Percentiles rank a stretch among this genome's conserved stretches.
These are phyloP conservation scores for Halictus quadricinctus DNA, from an alignment of 2,888 invertebrate genomes.

Conservation along the genomic window DNA sequence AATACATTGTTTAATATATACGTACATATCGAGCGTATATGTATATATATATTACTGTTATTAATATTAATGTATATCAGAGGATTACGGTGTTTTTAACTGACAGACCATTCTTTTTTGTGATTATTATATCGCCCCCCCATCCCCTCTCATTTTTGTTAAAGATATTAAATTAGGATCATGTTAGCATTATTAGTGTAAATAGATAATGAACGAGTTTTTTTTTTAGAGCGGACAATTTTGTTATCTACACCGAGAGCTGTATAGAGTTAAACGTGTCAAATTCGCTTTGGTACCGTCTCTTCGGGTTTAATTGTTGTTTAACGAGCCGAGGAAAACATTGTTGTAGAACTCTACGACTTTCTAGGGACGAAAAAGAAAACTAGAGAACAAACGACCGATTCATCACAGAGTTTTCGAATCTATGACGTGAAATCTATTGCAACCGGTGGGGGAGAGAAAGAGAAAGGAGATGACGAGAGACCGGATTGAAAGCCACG, in stretches of 20 bases:
- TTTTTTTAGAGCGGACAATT: conserved; percentile 68
- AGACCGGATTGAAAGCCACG: neutral
- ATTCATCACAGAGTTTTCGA: conserved; percentile 72
- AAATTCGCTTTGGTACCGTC: conserved; percentile 58
- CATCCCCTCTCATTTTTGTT: conserved; percentile 64
- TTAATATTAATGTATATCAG: conserved; percentile 53
- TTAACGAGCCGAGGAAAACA: conserved; percentile 40
- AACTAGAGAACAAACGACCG: conserved; percentile 19
- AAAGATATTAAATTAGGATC: conserved; percentile 71
- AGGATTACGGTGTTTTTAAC: conserved; percentile 67
- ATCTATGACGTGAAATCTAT: conserved; percentile 81
- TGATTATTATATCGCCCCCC: conserved; percentile 52
- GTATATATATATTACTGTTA: conserved; percentile 52
- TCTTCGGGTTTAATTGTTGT: conserved; percentile 55
- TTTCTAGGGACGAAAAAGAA: conserved; percentile 50
- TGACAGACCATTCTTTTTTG: conserved; percentile 68
- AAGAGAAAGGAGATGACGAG: conserved; percentile 49
- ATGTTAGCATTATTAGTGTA: conserved; percentile 74
- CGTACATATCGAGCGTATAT: conserved; percentile 52
- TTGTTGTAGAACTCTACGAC: conserved; percentile 22
- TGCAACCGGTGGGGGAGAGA: conserved; percentile 50
- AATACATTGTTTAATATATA: conserved; percentile 57
- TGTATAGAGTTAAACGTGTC: conserved; percentile 41
- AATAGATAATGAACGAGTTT: conserved; percentile 69
- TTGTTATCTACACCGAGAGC: conserved; percentile 64